Base-by-base conservation (phyloP, 2,888 invertebrate genomes). In the Blastobasis adustella region DNA sequence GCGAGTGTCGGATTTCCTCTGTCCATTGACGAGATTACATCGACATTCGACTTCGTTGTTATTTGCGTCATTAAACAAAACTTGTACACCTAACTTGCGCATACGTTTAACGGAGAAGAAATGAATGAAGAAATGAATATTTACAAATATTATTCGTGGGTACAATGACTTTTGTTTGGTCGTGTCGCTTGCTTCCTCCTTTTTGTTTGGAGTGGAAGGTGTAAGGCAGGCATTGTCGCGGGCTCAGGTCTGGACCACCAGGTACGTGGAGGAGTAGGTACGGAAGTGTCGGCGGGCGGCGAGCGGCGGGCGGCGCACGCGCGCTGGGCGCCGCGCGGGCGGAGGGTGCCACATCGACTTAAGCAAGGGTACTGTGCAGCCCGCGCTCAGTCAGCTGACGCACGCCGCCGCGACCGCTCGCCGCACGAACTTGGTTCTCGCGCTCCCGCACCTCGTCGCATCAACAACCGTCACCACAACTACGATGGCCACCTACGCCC, bases 401-500 rank as follows among this genome's bases (percentile, higher is more conserved):
- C 64, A 68, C 69, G 65, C 66, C 74, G 76, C 61, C 54, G 66
- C 63, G 71, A 60, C 57, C 75, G 71, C 71, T 81, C 82, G 80
- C 68, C 56, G 10, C 42, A 42, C 42, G 42, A 39, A 46, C 51
- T 49, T 41, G 47, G 54, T 54, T 58, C 55, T 58, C 56, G 50
- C 50, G 45, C 59, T 54, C 57, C 58, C 61, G 59, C 55, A 54
- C 59, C 66, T 61, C 59, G 62, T 53, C 49, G 64, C 68, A 66
- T 65, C 60, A 62, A 60, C 51, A 49, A 53, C 60, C 54, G 51
- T 61, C 50, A 45, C 56, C 52, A 52, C 46, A 60, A 45, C 59
- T 54, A 73, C 71, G 72, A 95, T 96, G 96, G 96, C 96, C 82
- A 95, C 96, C 79, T 96, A 96, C 91, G 95, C 96, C 79, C 93